Percentiles rank a stretch among this genome's conserved stretches.
Conservation (phyloP, 1,140 invertebrate genomes). For the Dinothrombium tinctorium region DNA sequence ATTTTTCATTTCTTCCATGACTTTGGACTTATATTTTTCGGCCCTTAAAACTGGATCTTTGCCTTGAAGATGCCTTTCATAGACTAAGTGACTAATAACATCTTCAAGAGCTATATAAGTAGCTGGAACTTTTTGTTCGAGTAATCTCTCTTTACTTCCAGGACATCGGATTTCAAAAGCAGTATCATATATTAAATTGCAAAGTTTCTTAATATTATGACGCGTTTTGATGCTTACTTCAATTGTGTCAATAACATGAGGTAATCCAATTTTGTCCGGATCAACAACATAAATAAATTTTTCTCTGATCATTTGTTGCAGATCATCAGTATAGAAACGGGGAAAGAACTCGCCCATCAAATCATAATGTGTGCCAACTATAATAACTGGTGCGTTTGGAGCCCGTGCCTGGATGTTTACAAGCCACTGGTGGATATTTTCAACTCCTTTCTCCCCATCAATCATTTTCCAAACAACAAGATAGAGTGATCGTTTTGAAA, state of each 20-base stretch:
- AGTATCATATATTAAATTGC: constrained; percentile 77
- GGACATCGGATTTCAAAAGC: constrained; percentile 66
- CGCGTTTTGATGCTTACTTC: constrained; percentile 67
- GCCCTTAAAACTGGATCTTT: constrained; percentile 65
- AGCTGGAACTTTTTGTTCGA: constrained; percentile 84
- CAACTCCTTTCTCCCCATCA: constrained; percentile 70
- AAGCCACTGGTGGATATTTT: constrained; percentile 78
- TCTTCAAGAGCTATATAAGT: constrained; percentile 85
- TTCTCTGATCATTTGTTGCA: constrained; percentile 68
- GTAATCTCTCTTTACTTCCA: constrained; percentile 62
- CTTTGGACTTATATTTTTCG: constrained; percentile 47
- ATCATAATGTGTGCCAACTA: constrained; percentile 85
- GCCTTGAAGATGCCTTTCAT: constrained; percentile 28
- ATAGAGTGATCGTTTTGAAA: constrained; percentile 83
- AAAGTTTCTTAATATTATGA: constrained; percentile 70
- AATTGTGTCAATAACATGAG: constrained; percentile 71
- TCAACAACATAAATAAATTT: constrained; percentile 78
- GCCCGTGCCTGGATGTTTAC: constrained; percentile 80
- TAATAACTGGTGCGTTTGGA: constrained; percentile 76
- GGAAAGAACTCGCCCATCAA: constrained; percentile 47
- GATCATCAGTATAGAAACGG: constrained; percentile 42
- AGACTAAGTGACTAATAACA: constrained; percentile 51
- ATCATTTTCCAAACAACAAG: constrained; percentile 83
- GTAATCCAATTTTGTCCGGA: constrained; percentile 82
- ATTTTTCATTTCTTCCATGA: constrained; percentile 40